Percentiles rank a stretch among this genome's conserved stretches.
These are phyloP conservation scores for Neolamprologus fasciatus DNA, from an alignment of 2,113 vertebrate species.

Conservation along the genomic window DNA sequence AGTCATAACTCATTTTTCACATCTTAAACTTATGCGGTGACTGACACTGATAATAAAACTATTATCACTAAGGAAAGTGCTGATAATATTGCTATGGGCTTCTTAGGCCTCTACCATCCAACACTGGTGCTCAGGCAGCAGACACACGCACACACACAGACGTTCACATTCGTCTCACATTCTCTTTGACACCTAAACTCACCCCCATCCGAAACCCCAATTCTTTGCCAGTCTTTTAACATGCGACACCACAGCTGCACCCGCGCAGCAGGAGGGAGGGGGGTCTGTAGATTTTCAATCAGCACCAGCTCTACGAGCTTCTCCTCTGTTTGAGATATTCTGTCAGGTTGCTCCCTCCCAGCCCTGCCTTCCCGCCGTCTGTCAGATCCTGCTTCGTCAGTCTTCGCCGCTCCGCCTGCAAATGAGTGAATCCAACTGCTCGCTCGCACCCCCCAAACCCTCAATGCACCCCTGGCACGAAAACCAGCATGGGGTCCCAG, in stretches of 20 bases:
- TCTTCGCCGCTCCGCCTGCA: slow-evolving; percentile 25
- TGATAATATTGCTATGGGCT: background rate
- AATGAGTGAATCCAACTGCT: slow-evolving; percentile 25
- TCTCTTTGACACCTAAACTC: slow-evolving; percentile 25
- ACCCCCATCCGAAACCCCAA: background rate
- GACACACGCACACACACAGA: background rate
- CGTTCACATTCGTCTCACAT: background rate
- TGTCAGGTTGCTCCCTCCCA: slow-evolving; percentile 15
- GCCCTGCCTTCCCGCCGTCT: slow-evolving; percentile 10
- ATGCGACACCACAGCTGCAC: slow-evolving; percentile 25
- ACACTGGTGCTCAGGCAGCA: background rate
- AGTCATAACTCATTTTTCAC: background rate
- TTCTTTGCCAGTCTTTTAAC: slow-evolving; percentile 24
- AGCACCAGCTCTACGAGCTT: slow-evolving; percentile 2
- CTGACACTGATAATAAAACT: background rate
- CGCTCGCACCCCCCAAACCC: background rate
- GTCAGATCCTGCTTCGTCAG: slow-evolving; percentile 37
- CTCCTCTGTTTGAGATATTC: slow-evolving; percentile 28
- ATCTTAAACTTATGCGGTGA: background rate
- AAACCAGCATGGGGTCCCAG: slow-evolving; percentile 43
- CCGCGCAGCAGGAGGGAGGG: slow-evolving; percentile 1
- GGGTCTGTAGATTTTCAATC: slow-evolving; percentile 46
- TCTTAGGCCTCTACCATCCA: background rate
- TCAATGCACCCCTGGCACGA: slow-evolving; percentile 16
- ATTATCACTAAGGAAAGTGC: background rate